phyloP scores from a whole-genome alignment of 2,888 invertebrate species.

The Mongoloraphidia duomilia region DNA sequence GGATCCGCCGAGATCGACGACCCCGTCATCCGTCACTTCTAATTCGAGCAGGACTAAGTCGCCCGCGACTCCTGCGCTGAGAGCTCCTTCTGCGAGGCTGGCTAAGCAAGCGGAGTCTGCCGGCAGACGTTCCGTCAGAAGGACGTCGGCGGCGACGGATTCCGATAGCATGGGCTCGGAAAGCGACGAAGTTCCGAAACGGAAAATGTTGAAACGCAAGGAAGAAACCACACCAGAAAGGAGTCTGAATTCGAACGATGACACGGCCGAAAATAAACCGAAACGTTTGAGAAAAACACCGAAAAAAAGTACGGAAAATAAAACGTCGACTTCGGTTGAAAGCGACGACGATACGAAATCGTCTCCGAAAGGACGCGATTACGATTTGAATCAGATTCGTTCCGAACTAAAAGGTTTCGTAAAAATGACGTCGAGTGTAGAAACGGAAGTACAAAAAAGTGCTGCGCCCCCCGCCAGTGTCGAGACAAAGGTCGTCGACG shows the following conservation, averaged over 20 bases:
- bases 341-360: conserved; percentile 32
- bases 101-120: conserved; percentile 41
- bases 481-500: too few relatives aligned
- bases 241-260: conserved; percentile 22
- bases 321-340: conserved; percentile 28
- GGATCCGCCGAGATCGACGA: conserved; percentile 42
- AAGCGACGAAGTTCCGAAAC: conserved; percentile 18
- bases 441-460: too few relatives aligned
- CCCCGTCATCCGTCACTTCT: conserved; percentile 48
- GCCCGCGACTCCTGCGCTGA: conserved; percentile 39
- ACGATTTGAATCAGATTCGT: conserved; percentile 71
- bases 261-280: conserved; percentile 16
- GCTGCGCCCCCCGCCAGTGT: too few relatives aligned
- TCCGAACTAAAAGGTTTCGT: conserved; percentile 71
- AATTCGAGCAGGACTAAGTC: conserved; percentile 48
- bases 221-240: conserved; percentile 17
- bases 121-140: conserved; percentile 33
- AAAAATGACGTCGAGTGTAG: conserved; percentile 29
- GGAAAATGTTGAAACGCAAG: conserved; percentile 22
- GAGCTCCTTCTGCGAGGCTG: conserved; percentile 17
- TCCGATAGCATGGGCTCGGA: conserved; percentile 19
- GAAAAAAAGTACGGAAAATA: conserved; percentile 28
- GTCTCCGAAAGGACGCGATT: conserved; percentile 52
- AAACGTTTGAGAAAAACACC: conserved; percentile 26
- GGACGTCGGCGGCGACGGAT: conserved; percentile 2